Evolutionary conservation across 2,888 invertebrate species (phyloP), one percentile per base, ranked within the genome.

Genomic region (Suillia variegata): DNA sequence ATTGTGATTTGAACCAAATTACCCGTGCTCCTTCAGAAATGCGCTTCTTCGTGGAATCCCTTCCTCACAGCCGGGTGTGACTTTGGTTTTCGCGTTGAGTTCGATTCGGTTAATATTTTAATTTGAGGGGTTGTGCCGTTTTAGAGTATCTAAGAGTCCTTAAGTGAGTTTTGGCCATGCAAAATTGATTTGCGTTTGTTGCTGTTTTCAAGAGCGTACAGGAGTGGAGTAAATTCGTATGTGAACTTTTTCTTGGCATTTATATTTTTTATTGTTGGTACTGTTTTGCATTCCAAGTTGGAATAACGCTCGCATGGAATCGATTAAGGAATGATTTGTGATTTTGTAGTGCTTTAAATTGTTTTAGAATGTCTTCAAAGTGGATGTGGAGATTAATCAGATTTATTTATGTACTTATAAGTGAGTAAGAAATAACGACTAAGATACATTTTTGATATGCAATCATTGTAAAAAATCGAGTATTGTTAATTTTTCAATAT

Each of bases 101-200:
- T 21, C 48, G 22, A n/a, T n/a, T 12, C 58, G 62, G 61, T 63
- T 65, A 67, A 68, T 62, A 61, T 62, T 64, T 69, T 72, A 72
- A 74, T 74, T 75, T 67, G 70, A 70, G 70, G 72, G 74, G 71
- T 74, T 74, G 74, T 62, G 70, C 67, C 71, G 72, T 45, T 45
- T 20, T n/a, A n/a, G 18, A 45, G 45, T 20, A 20, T 45, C 20
- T 17, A n/a, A n/a, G n/a, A n/a, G n/a, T 38, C 38, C n/a, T 38
- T n/a, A 4, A 8, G 4, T 38, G 38, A 18, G 20, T 18, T 5
- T n/a, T 18, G 45, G 20, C 6, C 20, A 17, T 45, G 45, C 13
- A 18, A 13, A 45, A 45, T 45, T 45, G 26, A 26, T 45, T 42
- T 15, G 54, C 12, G 24, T 31, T 13, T 67, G 71, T 68, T 70